Conservation (phyloP, 2,797 vertebrate genomes). For the Sternotherus odoratus region DNA sequence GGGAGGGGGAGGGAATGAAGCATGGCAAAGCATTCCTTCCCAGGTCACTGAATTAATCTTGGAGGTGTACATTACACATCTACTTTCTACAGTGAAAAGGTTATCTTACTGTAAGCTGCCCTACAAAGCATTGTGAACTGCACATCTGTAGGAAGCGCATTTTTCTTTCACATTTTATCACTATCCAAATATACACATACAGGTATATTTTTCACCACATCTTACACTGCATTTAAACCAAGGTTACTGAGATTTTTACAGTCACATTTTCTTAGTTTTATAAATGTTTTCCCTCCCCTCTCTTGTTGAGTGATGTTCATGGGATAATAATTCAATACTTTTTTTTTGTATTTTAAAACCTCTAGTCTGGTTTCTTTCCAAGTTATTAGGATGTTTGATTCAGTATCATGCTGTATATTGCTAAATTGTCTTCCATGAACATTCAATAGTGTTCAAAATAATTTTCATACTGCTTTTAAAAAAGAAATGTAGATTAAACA, state of each 20-base stretch:
- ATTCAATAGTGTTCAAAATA: neutral
- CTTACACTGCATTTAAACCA: neutral
- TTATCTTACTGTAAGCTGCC: neutral
- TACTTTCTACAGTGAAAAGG: neutral
- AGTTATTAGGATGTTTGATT: neutral
- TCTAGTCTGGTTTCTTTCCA: neutral
- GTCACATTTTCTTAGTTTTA: neutral
- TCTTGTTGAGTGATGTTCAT: neutral
- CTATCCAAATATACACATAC: neutral
- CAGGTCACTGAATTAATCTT: neutral
- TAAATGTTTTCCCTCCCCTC: neutral
- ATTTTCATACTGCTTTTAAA: conserved; percentile 14
- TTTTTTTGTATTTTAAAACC: neutral
- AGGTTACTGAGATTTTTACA: neutral
- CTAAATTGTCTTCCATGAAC: neutral
- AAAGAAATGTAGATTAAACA: neutral
- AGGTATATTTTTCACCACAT: neutral
- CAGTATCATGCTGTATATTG: neutral
- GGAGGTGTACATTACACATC: neutral
- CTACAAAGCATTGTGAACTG: neutral
- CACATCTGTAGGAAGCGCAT: rapidly evolving
- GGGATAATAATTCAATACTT: neutral
- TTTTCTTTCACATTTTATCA: neutral
- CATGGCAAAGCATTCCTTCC: neutral
- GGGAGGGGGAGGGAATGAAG: neutral